phyloP scores from a whole-genome alignment of 2,888 invertebrate genomes.

The Troides aeacus region DNA sequence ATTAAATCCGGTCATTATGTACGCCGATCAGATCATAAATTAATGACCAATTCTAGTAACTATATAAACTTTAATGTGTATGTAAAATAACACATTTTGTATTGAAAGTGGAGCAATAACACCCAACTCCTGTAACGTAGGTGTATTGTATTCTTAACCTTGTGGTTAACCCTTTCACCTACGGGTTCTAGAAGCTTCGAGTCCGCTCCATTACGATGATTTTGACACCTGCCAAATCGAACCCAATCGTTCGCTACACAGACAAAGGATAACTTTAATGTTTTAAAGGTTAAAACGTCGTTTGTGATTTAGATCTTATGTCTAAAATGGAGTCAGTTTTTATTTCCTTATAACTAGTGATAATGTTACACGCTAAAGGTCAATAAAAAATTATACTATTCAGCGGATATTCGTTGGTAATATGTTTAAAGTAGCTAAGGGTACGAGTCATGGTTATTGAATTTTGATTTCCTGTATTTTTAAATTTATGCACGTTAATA shows the following conservation, averaged over 20 bases:
- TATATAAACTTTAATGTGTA: slow-evolving; percentile 14
- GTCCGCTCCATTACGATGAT: slow-evolving; percentile 13
- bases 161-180: slow-evolving; percentile 40
- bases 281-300: slow-evolving; percentile 13
- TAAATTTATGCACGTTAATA: no score
- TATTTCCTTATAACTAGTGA: background rate
- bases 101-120: slow-evolving; percentile 28
- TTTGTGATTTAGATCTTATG: slow-evolving; percentile 11
- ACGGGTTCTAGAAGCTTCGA: slow-evolving; percentile 38
- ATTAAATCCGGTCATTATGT: slow-evolving; percentile 22
- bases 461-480: no score
- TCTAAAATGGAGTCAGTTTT: background rate
- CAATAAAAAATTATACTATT: background rate
- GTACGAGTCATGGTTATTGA: no score
- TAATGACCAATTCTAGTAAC: slow-evolving; percentile 26
- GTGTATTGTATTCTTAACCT: slow-evolving; percentile 37
- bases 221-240: slow-evolving; percentile 32
- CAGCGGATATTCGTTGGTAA: no score
- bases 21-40: slow-evolving; percentile 22
- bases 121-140: slow-evolving; percentile 18
- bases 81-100: slow-evolving; percentile 6
- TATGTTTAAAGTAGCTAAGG: no score
- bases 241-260: slow-evolving; percentile 19
- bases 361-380: background rate
- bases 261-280: slow-evolving; percentile 6